Evolutionary conservation across 2,888 invertebrate genomes (phyloP).

Genomic region (Chymomyza caudatula): DNA sequence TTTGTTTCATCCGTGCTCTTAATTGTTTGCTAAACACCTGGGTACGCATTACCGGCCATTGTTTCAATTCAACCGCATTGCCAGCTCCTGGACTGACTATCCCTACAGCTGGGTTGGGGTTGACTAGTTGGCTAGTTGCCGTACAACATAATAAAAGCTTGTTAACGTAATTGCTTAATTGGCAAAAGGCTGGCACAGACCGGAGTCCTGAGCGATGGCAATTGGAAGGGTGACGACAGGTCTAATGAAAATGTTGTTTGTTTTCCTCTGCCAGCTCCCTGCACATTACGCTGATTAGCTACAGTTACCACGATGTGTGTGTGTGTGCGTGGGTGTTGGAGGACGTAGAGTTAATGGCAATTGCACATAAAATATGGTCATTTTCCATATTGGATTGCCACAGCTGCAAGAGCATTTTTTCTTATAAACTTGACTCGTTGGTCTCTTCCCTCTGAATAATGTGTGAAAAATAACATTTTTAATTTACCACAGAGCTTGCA

Average conservation of each 20-base stretch:
- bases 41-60: conserved; percentile 16
- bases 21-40: conserved; percentile 69
- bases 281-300: conserved; percentile 59
- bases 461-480: conserved; percentile 45
- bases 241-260: conserved; percentile 53
- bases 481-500: conserved; percentile 4
- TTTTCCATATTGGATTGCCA: conserved; percentile 13
- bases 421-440: conserved; percentile 38
- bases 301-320: conserved; percentile 30
- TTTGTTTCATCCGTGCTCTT: conserved; percentile 30
- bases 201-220: background rate
- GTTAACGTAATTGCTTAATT: conserved; percentile 71
- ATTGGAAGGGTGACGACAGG: conserved; percentile 10
- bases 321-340: background rate
- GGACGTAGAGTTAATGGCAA: background rate
- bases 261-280: conserved; percentile 25
- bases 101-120: conserved; percentile 4
- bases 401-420: conserved; percentile 35
- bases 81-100: conserved; percentile 7
- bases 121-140: conserved; percentile 16
- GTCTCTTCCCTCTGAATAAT: conserved; percentile 24
- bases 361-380: conserved; percentile 6
- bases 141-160: conserved; percentile 66
- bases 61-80: background rate
- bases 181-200: conserved; percentile 29